These are phyloP conservation scores for Eulemur albifrons DNA, from an alignment of 2,797 vertebrate species.

Conservation along the genomic window DNA sequence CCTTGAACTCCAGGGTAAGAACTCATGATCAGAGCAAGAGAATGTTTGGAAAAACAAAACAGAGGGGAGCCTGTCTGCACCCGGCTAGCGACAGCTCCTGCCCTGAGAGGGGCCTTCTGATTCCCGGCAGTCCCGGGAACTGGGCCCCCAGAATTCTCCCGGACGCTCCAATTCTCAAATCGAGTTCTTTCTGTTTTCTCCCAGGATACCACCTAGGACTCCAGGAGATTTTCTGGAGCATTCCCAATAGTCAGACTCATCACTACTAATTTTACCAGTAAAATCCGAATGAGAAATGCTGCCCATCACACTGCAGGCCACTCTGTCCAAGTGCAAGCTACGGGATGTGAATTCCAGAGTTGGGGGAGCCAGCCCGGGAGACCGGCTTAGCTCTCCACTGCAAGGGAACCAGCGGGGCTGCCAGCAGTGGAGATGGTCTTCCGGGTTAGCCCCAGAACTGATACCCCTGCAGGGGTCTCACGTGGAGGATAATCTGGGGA, in stretches of 20 bases:
- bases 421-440: neutral
- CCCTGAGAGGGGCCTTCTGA: neutral
- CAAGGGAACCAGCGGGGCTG: neutral
- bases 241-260: neutral
- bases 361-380: neutral
- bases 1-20: neutral
- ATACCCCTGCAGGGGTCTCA: neutral
- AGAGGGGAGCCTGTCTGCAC: neutral
- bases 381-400: neutral
- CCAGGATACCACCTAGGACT: neutral
- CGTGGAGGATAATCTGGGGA: neutral
- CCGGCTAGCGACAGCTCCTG: neutral
- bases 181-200: constrained; percentile 26
- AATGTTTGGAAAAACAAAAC: neutral
- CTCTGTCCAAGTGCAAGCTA: neutral
- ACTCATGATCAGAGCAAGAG: neutral
- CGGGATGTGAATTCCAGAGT: accelerated
- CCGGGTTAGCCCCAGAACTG: neutral
- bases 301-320: accelerated
- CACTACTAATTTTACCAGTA: neutral
- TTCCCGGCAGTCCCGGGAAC: neutral
- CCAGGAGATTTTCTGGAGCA: neutral
- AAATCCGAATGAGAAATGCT: neutral
- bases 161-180: neutral
- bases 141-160: neutral